Conservation (phyloP, 2,113 vertebrate species). For the Girardinichthys multiradiatus region DNA sequence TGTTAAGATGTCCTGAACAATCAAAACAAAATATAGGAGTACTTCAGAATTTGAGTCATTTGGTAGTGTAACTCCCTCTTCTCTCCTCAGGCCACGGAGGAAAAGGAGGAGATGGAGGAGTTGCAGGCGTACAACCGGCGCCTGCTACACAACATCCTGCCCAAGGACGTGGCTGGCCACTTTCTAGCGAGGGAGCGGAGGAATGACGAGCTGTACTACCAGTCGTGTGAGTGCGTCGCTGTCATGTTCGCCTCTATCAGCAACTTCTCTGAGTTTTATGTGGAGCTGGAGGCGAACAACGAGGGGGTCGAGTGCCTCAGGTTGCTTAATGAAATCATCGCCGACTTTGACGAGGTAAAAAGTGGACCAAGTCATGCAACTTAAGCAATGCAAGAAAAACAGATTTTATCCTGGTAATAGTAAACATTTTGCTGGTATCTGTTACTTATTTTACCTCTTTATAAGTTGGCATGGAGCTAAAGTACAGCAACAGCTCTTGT, state of each 20-base stretch:
- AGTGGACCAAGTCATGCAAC: not conserved
- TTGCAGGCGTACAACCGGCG: constrained; percentile 96
- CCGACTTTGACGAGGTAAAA: constrained; percentile 94
- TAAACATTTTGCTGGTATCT: not conserved
- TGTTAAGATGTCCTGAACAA: not conserved
- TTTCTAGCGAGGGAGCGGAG: constrained; percentile 91
- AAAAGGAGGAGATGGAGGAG: constrained; percentile 99
- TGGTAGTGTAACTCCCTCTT: not conserved
- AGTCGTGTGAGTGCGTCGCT: constrained; percentile 96
- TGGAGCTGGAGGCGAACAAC: constrained; percentile 98
- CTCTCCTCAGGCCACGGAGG: constrained; percentile 89
- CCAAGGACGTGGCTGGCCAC: constrained; percentile 95
- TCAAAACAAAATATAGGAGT: not conserved
- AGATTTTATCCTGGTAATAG: not conserved
- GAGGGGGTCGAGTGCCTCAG: constrained; percentile 96
- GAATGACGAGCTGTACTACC: constrained; percentile 98
- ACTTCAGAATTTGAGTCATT: constrained; percentile 3
- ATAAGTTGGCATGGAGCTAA: too few relatives aligned
- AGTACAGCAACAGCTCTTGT: constrained; percentile 4
- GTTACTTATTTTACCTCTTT: not conserved
- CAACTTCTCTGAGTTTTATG: constrained; percentile 98
- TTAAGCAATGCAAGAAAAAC: not conserved
- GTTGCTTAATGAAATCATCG: constrained; percentile 98
- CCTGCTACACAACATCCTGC: constrained; percentile 96
- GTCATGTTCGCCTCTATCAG: constrained; percentile 99